Conservation (phyloP, 2,113 vertebrate genomes). For the Atrichornis clamosus region DNA sequence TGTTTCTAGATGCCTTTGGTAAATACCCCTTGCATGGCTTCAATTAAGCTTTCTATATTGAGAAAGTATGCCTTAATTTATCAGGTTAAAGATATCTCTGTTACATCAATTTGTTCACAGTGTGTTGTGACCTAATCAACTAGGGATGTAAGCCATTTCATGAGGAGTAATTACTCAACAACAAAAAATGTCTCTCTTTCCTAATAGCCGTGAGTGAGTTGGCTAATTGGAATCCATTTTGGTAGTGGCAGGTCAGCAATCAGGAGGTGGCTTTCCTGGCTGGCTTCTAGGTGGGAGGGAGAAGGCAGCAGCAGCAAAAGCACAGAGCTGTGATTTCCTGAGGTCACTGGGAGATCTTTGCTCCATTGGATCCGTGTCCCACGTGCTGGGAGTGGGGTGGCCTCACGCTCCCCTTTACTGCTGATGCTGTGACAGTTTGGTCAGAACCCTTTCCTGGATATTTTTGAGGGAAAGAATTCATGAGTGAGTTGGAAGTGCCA, state of each 20-base stretch:
- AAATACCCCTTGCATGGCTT: slow-evolving; percentile 21
- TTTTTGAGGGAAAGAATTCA: not conserved
- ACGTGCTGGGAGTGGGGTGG: not conserved
- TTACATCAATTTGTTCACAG: slow-evolving; percentile 70
- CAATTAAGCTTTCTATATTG: slow-evolving; percentile 51
- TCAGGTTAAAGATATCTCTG: slow-evolving; percentile 66
- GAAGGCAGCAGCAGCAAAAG: not conserved
- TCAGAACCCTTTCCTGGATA: not conserved
- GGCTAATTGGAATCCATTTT: slow-evolving; percentile 60
- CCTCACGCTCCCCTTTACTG: not conserved
- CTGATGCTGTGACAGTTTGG: not conserved
- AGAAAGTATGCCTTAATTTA: slow-evolving; percentile 70
- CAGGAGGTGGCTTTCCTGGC: slow-evolving; percentile 38
- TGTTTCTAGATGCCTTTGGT: not conserved
- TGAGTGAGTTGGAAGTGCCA: not conserved
- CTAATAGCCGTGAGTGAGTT: slow-evolving; percentile 34
- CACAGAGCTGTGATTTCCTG: not conserved
- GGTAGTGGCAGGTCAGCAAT: slow-evolving; percentile 39
- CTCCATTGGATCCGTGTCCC: accelerated
- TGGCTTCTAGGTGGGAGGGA: slow-evolving; percentile 16
- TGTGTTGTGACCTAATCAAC: slow-evolving; percentile 65
- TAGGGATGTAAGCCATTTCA: slow-evolving; percentile 57
- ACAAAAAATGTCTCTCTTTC: slow-evolving; percentile 54
- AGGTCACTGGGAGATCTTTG: not conserved
- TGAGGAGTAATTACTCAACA: slow-evolving; percentile 57